Evolutionary conservation across 2,888 invertebrate species (phyloP).

Genomic region (Habroteleia sp.): DNA sequence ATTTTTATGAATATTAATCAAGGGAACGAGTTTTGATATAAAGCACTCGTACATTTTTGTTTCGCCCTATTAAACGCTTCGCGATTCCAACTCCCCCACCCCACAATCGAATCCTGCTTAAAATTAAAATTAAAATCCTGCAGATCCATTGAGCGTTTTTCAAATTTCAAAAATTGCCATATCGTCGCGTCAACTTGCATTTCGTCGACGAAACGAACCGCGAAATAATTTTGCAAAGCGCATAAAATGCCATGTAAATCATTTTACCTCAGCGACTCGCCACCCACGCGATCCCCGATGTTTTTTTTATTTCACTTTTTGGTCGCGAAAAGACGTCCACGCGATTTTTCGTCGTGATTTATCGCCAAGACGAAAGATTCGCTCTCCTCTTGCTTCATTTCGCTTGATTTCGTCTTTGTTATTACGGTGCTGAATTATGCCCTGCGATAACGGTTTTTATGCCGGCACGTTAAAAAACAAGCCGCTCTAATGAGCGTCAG

Average conservation of each 20-base stretch:
- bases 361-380: constrained; percentile 56
- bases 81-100: no score
- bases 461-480: constrained; percentile 36
- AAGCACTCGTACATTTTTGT: constrained; percentile 39
- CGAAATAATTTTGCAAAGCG: constrained; percentile 18
- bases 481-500: constrained; percentile 53
- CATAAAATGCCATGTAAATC: constrained; percentile 48
- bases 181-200: no score
- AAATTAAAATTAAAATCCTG: no score
- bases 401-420: constrained; percentile 61
- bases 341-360: constrained; percentile 60
- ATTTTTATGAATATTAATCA: constrained; percentile 59
- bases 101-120: no score
- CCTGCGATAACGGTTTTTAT: constrained; percentile 54
- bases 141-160: no score
- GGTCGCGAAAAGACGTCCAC: constrained; percentile 45
- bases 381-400: constrained; percentile 43
- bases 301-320: constrained; percentile 27
- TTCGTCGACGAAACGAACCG: constrained; percentile 18
- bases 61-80: constrained; percentile 24
- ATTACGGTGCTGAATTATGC: constrained; percentile 57
- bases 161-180: no score
- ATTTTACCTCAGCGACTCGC: constrained; percentile 40
- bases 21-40: constrained; percentile 50
- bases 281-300: constrained; percentile 27